Evolutionary conservation across 2,113 vertebrate genomes (phyloP), one percentile per base, ranked within the genome.

Genomic region (Festucalex cinctus): DNA sequence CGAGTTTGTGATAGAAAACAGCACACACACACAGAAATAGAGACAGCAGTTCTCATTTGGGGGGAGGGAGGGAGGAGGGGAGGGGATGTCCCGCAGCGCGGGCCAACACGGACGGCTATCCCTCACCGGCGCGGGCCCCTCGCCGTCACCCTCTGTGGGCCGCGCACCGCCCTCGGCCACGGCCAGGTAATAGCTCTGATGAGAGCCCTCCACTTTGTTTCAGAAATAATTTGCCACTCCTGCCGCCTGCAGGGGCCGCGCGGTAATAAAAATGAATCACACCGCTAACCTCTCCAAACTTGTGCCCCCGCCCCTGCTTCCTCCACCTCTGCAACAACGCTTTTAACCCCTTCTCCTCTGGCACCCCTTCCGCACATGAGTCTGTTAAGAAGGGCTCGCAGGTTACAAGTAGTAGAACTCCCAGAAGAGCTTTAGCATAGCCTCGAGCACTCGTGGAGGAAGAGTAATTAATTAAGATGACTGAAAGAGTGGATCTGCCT

Each of bases 181-280:
- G 67, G 80, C 79, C 87, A 90, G 92, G 90, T 91, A 93, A 92
- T 91, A 90, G 91, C 85, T 92, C 92, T 93, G 91, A 93, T 89
- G 90, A 91, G 89, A 88, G 81, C 85, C 87, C 91, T 90, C 91
- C 91, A 92, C 90, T 93, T 92, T 91, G 91, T 93, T 92, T 93
- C 92, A 92, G 91, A 92, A 93, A 93, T 92, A 91, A 93, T 93
- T 93, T 93, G 90, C 88, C 88, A 76, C 82, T 88, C 85, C 85
- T 86, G 88, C 88, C 83, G 85, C 90, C 92, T 85, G 90, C 89
- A 90, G 92, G 90, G 89, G 83, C 87, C 60, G 74, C 69, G 76
- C 76, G 73, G 86, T 91, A 90, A 93, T 93, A 92, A 91, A 93
- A 93, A 93, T 93, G 91, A 92, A 93, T 92, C 92, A 93, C 91